phyloP scores from a whole-genome alignment of 2,797 vertebrate species.

The Helicolenus hilgendorfi region DNA sequence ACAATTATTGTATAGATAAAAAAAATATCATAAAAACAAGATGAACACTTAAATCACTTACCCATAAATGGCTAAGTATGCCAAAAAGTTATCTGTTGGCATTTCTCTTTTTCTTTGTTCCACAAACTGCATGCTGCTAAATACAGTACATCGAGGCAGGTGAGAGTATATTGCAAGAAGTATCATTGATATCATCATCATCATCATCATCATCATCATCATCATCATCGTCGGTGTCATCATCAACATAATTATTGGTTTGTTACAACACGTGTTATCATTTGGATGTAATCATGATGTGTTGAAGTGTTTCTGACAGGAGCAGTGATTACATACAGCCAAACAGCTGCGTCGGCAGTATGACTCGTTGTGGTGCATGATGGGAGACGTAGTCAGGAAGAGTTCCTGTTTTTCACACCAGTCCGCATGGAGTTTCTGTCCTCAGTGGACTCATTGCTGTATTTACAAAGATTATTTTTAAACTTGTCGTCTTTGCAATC shows the following conservation, averaged over 20 bases:
- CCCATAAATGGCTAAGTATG: conserved; percentile 96
- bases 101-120: conserved; percentile 93
- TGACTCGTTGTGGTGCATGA: conserved; percentile 75
- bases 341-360: conserved; percentile 68
- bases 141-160: conserved; percentile 97
- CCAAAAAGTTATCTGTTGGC: conserved; percentile 94
- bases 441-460: conserved; percentile 84
- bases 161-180: conserved; percentile 95
- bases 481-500: conserved; percentile 68
- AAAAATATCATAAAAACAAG: conserved; percentile 99
- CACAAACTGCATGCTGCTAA: conserved; percentile 99
- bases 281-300: conserved; percentile 87
- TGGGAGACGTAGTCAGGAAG: conserved; percentile 70
- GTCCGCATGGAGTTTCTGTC: conserved; percentile 82
- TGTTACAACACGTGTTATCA: conserved; percentile 80
- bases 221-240: conserved; percentile 60
- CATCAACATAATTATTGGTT: conserved; percentile 81
- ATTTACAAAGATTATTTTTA: conserved; percentile 89
- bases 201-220: conserved; percentile 77
- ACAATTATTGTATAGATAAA: conserved; percentile 99
- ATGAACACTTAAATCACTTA: conserved; percentile 97
- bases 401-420: conserved; percentile 84
- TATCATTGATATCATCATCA: conserved; percentile 86
- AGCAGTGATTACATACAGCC: conserved; percentile 75
- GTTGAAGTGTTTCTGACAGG: conserved; percentile 85